Base-by-base conservation (phyloP, 2,797 vertebrate genomes). In the Tinamus major region DNA sequence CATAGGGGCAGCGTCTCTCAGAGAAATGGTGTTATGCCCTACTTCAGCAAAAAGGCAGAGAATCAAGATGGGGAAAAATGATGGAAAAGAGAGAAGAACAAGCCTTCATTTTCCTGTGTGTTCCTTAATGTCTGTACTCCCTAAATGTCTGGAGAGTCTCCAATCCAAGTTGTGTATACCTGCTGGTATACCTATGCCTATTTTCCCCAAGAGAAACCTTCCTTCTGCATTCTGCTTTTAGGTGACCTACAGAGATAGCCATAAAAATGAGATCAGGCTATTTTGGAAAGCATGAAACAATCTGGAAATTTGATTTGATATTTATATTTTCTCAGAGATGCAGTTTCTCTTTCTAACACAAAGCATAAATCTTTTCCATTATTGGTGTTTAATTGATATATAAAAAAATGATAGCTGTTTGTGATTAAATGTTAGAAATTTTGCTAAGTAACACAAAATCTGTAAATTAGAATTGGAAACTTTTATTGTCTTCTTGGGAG, bases 311-410 rank as follows among this genome's bases (percentile, higher is more conserved):
- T 79, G 44, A 49, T 42, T 80, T 88, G 62, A 61, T 24, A 53
- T 79, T 44, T 70, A 74, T n/a, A 51, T 88, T 92, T 96, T 79
- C 77, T 90, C 82, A 88, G 67, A 42, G 16, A n/a, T 46, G 31
- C 8, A 59, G n/a, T 79, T 72, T n/a, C 68, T 1, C 21, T 93
- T 85, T 86, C 42, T 87, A 90, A 70, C 7, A 87, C 79, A 91
- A 84, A 55, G 7, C 7, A 69, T 84, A 59, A 69, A 83, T 75
- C 33, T 85, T 93, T 87, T 79, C 51, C 63, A 59, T 42, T 65
- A 44, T 9, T 56, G 15, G 21, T 79, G 14, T 79, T 92, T 91
- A 91, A 92, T 49, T 76, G 46, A 91, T 61, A 79, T 44, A 49
- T 86, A 61, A 94, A 93, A 90, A 90, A 85, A 78, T 39, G 53